phyloP scores from a whole-genome alignment of 1,140 invertebrate species.

The Aphelenchoides fujianensis region DNA sequence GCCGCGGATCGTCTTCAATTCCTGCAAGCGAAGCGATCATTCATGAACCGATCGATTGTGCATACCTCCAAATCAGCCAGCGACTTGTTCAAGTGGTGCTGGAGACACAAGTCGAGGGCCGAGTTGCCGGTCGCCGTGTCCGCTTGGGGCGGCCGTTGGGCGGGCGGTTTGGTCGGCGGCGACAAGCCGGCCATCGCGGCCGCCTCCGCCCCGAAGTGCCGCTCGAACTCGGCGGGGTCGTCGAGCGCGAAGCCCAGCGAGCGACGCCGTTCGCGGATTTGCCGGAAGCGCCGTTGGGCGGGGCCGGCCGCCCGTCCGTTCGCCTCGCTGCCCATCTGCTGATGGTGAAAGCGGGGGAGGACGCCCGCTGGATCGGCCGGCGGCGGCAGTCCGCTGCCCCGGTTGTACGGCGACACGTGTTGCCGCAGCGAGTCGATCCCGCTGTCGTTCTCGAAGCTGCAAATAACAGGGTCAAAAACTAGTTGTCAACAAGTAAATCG shows the following conservation, averaged over 20 bases:
- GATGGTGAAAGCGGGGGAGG: not conserved
- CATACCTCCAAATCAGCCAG: constrained; percentile 22
- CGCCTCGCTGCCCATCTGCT: constrained; percentile 1
- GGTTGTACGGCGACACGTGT: no score
- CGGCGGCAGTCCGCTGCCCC: no score
- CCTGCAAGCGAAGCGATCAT: no score
- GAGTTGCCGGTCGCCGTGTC: constrained; percentile 37
- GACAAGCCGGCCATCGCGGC: no score
- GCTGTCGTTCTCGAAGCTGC: constrained; percentile 52
- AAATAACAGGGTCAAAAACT: no score
- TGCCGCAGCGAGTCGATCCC: constrained; percentile 53
- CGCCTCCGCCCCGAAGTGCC: not conserved
- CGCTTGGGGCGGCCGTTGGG: no score
- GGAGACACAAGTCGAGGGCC: constrained; percentile 43
- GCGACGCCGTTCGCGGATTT: constrained; percentile 46
- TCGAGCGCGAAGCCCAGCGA: constrained; percentile 42
- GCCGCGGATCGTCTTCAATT: constrained; percentile 21
- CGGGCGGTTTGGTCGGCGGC: no score
- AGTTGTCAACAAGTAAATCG: no score
- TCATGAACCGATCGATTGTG: no score
- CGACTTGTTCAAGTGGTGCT: constrained; percentile 39
- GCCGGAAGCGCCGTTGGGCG: constrained; percentile 40
- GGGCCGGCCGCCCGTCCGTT: constrained; percentile 22
- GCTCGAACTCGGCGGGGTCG: constrained; percentile 2
- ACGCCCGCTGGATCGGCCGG: no score